Base-by-base conservation (phyloP, 2,888 invertebrate genomes). In the Temnothorax rugatulus region DNA sequence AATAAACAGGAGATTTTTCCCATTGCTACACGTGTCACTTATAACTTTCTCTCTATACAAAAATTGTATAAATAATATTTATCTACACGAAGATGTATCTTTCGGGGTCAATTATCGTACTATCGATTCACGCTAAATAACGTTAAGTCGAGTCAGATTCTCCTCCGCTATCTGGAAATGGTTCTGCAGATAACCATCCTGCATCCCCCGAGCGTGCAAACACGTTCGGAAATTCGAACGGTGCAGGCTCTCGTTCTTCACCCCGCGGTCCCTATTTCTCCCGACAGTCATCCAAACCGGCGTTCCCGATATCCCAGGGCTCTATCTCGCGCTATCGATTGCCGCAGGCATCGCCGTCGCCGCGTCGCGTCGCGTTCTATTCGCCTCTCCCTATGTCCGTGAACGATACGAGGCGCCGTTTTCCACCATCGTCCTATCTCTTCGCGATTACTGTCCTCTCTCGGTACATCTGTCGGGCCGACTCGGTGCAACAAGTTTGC, bases 401-500 rank as follows among this genome's bases (percentile, higher is more conserved):
- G 34, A 34, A 47, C 11, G 18, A 38, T 29, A 57, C 25, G 21
- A 21, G 25, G 5, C 7, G 38, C 34, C 7, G 9, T 25, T 41
- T 54, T 73, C 21, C 15, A n/a, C 2, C 41, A 21, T 34, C 21
- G 7, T 18, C 21, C 13, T 25, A 5, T n/a, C 29, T 57, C 13
- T 44, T 44, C 15, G n/a, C 44, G 25, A 77, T 77, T n/a, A 13
- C 41, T 47, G 38, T 71, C 44, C 18, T 34, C 34, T 34, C 44
- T 18, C 25, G 57, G 3, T 44, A 59, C 38, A 59, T 47, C 47
- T 47, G 79, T 73, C 47, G 29, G 29, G 8, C 66, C 74, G 61
- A 57, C 81, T 54, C 71, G 84, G 88, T 86, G 93, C 93, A 93
- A 93, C 93, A 93, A 93, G 93, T 93, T 91, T 89, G 90, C 90